Evolutionary conservation across 2,888 invertebrate genomes (phyloP).

Genomic region (Stenurella melanura): DNA sequence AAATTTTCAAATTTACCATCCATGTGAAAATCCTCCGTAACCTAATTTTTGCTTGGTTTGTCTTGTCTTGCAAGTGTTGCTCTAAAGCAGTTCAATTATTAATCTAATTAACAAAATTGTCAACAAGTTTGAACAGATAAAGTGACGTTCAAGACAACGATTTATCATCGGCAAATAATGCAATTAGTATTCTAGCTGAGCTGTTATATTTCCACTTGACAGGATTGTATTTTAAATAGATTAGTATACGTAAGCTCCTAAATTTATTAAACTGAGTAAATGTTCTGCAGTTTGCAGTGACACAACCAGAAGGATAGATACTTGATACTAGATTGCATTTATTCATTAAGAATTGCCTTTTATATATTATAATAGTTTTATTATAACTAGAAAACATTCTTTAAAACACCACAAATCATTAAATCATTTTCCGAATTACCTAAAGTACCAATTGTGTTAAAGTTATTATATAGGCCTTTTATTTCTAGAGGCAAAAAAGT

Average conservation of each 20-base stretch:
- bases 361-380: no score
- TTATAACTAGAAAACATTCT: no score
- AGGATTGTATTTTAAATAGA: slow-evolving; percentile 55
- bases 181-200: slow-evolving; percentile 57
- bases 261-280: slow-evolving; percentile 25
- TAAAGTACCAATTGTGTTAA: no score
- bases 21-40: slow-evolving; percentile 18
- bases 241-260: slow-evolving; percentile 48
- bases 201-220: slow-evolving; percentile 57
- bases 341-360: not conserved
- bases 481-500: no score
- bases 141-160: slow-evolving; percentile 53
- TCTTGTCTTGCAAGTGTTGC: slow-evolving; percentile 33
- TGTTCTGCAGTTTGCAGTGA: slow-evolving; percentile 22
- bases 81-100: slow-evolving; percentile 47
- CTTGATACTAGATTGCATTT: not conserved
- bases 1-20: not conserved
- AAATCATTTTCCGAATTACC: no score
- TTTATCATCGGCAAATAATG: slow-evolving; percentile 57
- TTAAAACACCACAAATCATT: no score
- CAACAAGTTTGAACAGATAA: slow-evolving; percentile 53
- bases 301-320: not conserved
- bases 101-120: slow-evolving; percentile 57
- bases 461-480: no score
- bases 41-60: slow-evolving; percentile 35